Evolutionary conservation across 2,888 invertebrate genomes (phyloP), one percentile per base, ranked within the genome.

Genomic region (Eupithecia abbreviata): DNA sequence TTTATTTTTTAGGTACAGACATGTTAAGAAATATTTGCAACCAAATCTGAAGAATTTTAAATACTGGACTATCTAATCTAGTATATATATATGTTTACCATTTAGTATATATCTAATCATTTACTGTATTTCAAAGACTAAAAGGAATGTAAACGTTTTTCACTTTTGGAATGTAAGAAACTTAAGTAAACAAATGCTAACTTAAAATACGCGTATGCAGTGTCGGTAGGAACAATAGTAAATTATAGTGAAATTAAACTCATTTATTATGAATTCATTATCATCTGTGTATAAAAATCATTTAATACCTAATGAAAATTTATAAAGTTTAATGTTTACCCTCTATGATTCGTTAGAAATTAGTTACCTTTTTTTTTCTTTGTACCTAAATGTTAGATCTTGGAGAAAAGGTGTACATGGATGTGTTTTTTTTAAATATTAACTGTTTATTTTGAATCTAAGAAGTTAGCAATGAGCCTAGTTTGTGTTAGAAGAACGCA

Each of bases 311-410:
- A 13, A 30, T 49, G 55, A 62, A 13, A 72, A 51, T 55, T 47
- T 71, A 9, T 73, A 73, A 73, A 70, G 70, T 65, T 69, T 49
- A 70, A 68, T 62, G 58, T 43, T 43, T 72, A 70, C 49, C 42
- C 15, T 58, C 5, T 65, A 70, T 65, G 58, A 70, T 65, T 76
- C 70, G 9, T 67, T 77, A 74, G 77, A 71, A 71, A 68, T 68
- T 77, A 77, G 74, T 68, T 76, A 76, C 71, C 68, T 71, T 30
- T 47, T 73, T 71, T 71, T 47, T 43, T 74, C 42, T 30, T 62
- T 72, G 71, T 74, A 74, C 18, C 49, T 49, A 43, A 71, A 55
- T 30, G 45, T n/a, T 75, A 55, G 18, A 67, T 75, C 49, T 43
- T 69, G 30, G 68, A 68, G n/a, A 47, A 30, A 30, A 68, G 69